phyloP scores from a whole-genome alignment of 1,140 invertebrate genomes.

The Globodera rostochiensis region DNA sequence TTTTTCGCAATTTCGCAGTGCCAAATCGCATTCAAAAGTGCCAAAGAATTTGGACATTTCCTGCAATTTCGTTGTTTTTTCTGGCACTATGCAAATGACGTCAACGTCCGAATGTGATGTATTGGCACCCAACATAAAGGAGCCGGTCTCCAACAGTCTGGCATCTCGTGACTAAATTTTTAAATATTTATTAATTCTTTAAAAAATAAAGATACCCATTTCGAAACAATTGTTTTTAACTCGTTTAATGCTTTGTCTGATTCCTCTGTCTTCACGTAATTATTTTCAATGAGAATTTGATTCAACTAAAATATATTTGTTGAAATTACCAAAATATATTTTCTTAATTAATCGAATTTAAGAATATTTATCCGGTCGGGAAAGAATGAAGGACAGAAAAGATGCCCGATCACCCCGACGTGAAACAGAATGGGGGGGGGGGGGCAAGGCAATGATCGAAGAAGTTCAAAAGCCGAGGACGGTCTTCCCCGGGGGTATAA shows the following conservation, averaged over 20 bases:
- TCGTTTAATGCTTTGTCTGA: not conserved
- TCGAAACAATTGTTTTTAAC: not conserved
- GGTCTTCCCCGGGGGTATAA: no score
- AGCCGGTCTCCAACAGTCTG: not conserved
- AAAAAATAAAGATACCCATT: not conserved
- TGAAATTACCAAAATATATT: not conserved
- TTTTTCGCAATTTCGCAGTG: not conserved
- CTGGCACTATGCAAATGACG: not conserved
- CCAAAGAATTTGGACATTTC: not conserved
- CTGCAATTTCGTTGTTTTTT: not conserved
- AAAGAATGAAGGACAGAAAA: no score
- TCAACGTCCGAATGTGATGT: not conserved
- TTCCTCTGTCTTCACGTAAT: not conserved
- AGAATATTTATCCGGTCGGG: no score
- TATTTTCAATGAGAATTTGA: not conserved
- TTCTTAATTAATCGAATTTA: not conserved
- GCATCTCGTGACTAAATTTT: not conserved
- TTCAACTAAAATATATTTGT: not conserved
- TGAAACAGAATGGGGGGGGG: no score
- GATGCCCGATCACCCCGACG: no score
- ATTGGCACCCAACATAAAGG: not conserved
- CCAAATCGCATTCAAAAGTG: slow-evolving; percentile 1
- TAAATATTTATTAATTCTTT: not conserved
- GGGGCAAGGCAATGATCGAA: no score
- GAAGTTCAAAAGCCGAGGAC: no score